Percentiles rank a stretch among this genome's conserved stretches.
These are phyloP conservation scores for Thunnus maccoyii DNA, from an alignment of 2,113 vertebrate genomes.

Conservation along the genomic window DNA sequence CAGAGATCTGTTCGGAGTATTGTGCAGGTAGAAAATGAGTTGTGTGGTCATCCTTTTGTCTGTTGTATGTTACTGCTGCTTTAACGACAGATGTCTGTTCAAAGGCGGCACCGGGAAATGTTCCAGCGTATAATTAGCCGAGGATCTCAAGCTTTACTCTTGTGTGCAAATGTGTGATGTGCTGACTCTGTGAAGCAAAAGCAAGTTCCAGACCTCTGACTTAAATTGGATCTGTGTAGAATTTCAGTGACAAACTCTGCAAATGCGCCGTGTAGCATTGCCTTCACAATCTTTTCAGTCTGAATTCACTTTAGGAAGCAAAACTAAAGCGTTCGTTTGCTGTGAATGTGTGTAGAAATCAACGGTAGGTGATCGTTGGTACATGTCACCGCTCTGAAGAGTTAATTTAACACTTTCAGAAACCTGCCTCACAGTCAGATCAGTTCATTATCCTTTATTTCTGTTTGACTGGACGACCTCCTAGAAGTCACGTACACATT, in stretches of 20 bases:
- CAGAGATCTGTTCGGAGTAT: background rate
- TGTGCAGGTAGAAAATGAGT: background rate
- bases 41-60: background rate
- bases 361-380: background rate
- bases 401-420: background rate
- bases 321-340: background rate
- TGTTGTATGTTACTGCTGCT: background rate
- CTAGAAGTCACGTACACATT: background rate
- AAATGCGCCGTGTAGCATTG: background rate
- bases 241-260: slow-evolving; percentile 18
- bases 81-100: slow-evolving; percentile 29
- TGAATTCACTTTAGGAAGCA: background rate
- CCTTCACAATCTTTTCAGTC: slow-evolving; percentile 3
- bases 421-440: background rate
- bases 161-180: slow-evolving; percentile 35
- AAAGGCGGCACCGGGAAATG: slow-evolving; percentile 17
- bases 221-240: slow-evolving; percentile 39
- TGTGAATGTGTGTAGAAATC: background rate
- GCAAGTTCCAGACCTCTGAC: slow-evolving; percentile 1
- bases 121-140: slow-evolving; percentile 13
- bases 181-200: background rate
- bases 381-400: background rate
- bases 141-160: slow-evolving; percentile 4
- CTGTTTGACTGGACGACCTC: background rate
- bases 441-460: background rate